Conservation (phyloP, 2,113 vertebrate species). For the Machaerirhynchus nigripectus region DNA sequence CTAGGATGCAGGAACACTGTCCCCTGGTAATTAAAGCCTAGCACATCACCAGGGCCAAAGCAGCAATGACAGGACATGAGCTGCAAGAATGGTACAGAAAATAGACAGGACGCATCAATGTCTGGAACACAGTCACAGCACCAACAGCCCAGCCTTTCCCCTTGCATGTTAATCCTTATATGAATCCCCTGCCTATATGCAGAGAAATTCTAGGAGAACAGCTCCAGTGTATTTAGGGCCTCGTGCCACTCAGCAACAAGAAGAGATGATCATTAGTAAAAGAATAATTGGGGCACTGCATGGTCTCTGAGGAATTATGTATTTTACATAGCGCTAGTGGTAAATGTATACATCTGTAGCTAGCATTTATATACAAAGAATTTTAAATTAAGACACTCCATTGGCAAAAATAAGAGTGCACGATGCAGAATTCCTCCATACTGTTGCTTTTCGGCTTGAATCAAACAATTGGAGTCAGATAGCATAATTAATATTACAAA, state of each 20-base stretch:
- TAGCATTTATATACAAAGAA: background rate
- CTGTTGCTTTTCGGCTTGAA: slow-evolving; percentile 14
- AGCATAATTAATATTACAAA: slow-evolving; percentile 70
- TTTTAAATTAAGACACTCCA: background rate
- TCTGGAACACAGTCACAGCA: background rate
- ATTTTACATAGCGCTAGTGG: background rate
- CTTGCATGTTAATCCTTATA: background rate
- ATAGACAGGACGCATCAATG: background rate
- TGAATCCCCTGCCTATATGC: background rate
- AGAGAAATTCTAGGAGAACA: background rate
- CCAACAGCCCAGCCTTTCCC: background rate
- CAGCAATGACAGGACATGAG: background rate
- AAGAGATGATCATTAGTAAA: background rate
- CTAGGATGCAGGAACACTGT: background rate
- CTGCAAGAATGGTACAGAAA: background rate
- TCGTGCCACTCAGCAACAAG: background rate
- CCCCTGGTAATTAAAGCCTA: background rate
- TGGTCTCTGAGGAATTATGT: background rate
- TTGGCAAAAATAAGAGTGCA: background rate
- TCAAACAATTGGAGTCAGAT: slow-evolving; percentile 34
- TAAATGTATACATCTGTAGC: background rate
- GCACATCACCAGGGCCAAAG: background rate
- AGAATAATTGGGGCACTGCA: background rate
- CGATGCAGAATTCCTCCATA: background rate
- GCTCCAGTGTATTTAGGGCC: background rate